Conservation (phyloP, 2,113 vertebrate genomes). For the Coptodon rendalli region DNA sequence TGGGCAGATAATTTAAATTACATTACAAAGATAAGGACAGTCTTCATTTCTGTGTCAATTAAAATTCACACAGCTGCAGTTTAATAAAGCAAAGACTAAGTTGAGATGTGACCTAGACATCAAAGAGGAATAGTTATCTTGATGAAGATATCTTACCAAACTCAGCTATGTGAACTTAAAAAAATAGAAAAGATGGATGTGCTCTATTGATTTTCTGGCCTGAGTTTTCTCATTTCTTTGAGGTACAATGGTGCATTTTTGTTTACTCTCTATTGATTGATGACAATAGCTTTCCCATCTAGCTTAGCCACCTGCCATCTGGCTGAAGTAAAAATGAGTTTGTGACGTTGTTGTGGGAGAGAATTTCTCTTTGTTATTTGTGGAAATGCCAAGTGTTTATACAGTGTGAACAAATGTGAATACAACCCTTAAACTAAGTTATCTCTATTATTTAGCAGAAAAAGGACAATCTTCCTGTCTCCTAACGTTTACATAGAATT, state of each 20-base stretch:
- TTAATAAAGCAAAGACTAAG: not conserved
- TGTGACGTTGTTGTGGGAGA: not conserved
- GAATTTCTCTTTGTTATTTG: conserved; percentile 7
- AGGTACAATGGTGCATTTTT: not conserved
- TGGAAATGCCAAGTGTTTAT: conserved; percentile 15
- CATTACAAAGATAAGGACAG: not conserved
- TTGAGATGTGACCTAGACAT: not conserved
- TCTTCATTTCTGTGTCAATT: not conserved
- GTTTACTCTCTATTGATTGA: conserved; percentile 38
- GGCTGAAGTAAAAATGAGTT: conserved; percentile 16
- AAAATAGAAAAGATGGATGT: not conserved
- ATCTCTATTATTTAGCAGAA: not conserved
- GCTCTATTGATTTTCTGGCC: not conserved
- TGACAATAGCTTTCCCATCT: conserved; percentile 34
- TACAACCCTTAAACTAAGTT: not conserved
- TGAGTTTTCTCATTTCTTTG: conserved; percentile 24
- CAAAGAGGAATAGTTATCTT: not conserved
- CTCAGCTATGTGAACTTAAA: not conserved
- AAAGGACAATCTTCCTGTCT: not conserved
- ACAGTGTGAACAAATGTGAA: conserved; percentile 12
- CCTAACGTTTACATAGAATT: not conserved
- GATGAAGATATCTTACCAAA: not conserved
- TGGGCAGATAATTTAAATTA: not conserved
- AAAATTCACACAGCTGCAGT: not conserved
- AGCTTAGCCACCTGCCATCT: conserved; percentile 29